These are phyloP conservation scores for Ormyrus thymus DNA, from an alignment of 2,888 invertebrate genomes.

Conservation along the genomic window DNA sequence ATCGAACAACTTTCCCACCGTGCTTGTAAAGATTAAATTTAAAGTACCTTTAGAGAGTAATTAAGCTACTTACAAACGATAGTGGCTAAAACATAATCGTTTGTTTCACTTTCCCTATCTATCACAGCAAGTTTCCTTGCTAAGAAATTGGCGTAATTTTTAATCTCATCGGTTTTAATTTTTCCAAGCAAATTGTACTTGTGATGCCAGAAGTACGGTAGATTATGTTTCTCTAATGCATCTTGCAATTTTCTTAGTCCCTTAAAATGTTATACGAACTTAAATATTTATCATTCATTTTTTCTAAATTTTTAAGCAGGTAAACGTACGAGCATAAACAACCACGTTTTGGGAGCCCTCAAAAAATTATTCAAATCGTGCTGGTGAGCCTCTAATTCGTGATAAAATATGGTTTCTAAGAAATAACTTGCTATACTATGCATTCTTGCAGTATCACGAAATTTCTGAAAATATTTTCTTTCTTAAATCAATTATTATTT, in stretches of 20 bases:
- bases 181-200: conserved; percentile 74
- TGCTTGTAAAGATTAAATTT: too few species aligned
- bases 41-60: too few species aligned
- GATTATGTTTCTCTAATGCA: conserved; percentile 66
- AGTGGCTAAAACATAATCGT: conserved; percentile 62
- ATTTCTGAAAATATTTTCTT: conserved; percentile 71
- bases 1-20: too few species aligned
- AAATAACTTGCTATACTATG: conserved; percentile 77
- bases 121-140: conserved; percentile 58
- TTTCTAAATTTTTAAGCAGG: neutral
- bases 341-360: conserved; percentile 47
- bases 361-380: conserved; percentile 32
- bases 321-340: conserved; percentile 61
- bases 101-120: conserved; percentile 50
- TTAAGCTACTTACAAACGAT: conserved; percentile 66
- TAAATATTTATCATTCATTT: neutral
- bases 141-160: conserved; percentile 52
- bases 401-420: conserved; percentile 77
- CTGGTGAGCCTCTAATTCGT: conserved; percentile 69
- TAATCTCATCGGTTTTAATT: conserved; percentile 20
- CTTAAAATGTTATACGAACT: conserved; percentile 50
- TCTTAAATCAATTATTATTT: neutral
- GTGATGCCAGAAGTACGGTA: conserved; percentile 77
- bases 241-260: conserved; percentile 74
- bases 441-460: conserved; percentile 76